Evolutionary conservation across 1,140 invertebrate genomes (phyloP).

Genomic region (Ptiloglossa arizonensis): DNA sequence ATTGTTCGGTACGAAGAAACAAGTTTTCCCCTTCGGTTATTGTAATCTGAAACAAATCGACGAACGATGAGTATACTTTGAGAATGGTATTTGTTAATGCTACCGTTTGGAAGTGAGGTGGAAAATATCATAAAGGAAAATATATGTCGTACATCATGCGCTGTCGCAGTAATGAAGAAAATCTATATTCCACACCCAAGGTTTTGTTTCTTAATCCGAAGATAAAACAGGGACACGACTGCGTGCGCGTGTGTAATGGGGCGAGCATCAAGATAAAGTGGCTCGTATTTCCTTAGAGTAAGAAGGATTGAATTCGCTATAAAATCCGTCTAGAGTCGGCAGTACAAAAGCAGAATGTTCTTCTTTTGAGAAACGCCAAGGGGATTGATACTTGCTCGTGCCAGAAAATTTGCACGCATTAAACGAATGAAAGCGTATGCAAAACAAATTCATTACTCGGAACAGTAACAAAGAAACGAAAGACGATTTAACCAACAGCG

Average conservation of each 20-base stretch:
- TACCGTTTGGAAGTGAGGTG: neutral
- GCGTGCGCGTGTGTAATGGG: constrained; percentile 64
- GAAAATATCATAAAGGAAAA: constrained; percentile 48
- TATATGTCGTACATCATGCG: constrained; percentile 51
- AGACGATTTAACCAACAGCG: neutral
- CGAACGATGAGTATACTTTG: constrained; percentile 32
- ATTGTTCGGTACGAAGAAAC: too few relatives aligned
- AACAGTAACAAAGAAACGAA: constrained; percentile 20
- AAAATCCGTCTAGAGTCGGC: constrained; percentile 56
- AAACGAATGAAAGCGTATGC: constrained; percentile 3
- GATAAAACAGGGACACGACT: constrained; percentile 67
- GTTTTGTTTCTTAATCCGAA: constrained; percentile 71
- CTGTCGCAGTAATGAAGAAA: constrained; percentile 64
- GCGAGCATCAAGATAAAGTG: constrained; percentile 71
- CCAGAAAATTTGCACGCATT: constrained; percentile 7
- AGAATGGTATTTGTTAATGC: constrained; percentile 51
- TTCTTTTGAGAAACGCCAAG: constrained; percentile 10
- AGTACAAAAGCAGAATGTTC: constrained; percentile 37
- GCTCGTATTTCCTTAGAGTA: constrained; percentile 65
- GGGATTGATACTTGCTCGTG: constrained; percentile 32
- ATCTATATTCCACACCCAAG: constrained; percentile 61
- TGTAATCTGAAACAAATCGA: neutral
- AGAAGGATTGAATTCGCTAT: constrained; percentile 70
- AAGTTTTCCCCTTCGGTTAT: neutral
- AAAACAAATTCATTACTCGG: too few relatives aligned